phyloP scores from a whole-genome alignment of 1,140 invertebrate species.

The Eciton burchellii region DNA sequence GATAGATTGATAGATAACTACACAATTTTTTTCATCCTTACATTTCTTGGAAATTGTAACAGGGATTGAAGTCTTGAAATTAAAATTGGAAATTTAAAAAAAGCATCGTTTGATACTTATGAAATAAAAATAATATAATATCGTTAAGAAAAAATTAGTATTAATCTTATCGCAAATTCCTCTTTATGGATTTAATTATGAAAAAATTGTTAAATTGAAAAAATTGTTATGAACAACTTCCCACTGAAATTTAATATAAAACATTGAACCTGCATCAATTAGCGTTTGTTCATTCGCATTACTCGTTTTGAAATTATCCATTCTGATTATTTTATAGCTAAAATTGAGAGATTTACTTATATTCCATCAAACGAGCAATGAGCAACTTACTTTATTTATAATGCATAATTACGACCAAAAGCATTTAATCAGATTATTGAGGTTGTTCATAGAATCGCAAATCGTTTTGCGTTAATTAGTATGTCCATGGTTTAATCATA shows the following conservation, averaged over 20 bases:
- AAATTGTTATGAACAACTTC: neutral
- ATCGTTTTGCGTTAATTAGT: conserved; percentile 24
- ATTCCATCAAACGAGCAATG: neutral
- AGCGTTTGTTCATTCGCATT: neutral
- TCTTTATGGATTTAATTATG: no score
- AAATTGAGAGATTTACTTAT: neutral
- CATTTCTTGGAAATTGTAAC: neutral
- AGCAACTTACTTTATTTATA: neutral
- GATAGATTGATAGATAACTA: conserved; percentile 9
- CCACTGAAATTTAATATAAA: neutral
- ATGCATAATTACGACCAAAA: conserved; percentile 3
- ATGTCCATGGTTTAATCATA: no score
- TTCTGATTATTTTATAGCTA: neutral
- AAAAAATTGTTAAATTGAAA: no score
- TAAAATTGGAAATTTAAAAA: conserved; percentile 5
- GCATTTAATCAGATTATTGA: conserved; percentile 27
- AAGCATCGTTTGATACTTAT: neutral
- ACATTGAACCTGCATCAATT: conserved; percentile 7
- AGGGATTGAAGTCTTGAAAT: neutral
- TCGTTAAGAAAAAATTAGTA: neutral
- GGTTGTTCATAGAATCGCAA: neutral
- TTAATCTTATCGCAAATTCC: no score
- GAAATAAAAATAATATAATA: neutral
- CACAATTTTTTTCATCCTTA: neutral
- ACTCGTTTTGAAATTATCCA: neutral